phyloP scores from a whole-genome alignment of 2,888 invertebrate genomes.

The Hydroisotoma schaefferi region DNA sequence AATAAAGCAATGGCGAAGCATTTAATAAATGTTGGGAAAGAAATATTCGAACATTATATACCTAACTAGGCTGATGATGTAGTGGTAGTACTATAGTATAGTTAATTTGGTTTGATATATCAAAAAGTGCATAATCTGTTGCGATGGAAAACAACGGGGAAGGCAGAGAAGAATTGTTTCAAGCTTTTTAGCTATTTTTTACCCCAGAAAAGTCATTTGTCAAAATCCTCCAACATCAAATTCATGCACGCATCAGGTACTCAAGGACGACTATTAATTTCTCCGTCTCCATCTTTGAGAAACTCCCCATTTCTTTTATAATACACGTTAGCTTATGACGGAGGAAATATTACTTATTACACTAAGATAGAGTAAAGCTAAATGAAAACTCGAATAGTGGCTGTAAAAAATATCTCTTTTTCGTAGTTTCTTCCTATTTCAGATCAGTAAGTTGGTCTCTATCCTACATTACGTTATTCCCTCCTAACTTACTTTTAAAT shows the following conservation, averaged over 20 bases:
- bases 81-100: too few species aligned
- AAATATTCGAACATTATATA: too few species aligned
- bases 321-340: too few species aligned
- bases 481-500: constrained; percentile 5
- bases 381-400: background rate
- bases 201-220: constrained; percentile 43
- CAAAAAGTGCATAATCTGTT: too few species aligned
- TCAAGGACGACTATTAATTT: constrained; percentile 46
- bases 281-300: constrained; percentile 10
- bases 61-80: too few species aligned
- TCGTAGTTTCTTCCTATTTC: too few species aligned
- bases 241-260: constrained; percentile 40
- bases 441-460: too few species aligned
- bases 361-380: too few species aligned
- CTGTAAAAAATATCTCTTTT: constrained; percentile 10
- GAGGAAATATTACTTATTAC: too few species aligned
- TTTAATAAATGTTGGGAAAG: too few species aligned
- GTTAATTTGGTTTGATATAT: too few species aligned
- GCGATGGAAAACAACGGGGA: background rate
- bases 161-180: constrained; percentile 9
- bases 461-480: too few species aligned
- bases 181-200: constrained; percentile 26
- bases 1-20: background rate
- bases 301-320: constrained; percentile 4
- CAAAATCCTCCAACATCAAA: constrained; percentile 30